Evolutionary conservation across 2,113 vertebrate genomes (phyloP), one percentile per base, ranked within the genome.

Genomic region (Xiphophorus maculatus): DNA sequence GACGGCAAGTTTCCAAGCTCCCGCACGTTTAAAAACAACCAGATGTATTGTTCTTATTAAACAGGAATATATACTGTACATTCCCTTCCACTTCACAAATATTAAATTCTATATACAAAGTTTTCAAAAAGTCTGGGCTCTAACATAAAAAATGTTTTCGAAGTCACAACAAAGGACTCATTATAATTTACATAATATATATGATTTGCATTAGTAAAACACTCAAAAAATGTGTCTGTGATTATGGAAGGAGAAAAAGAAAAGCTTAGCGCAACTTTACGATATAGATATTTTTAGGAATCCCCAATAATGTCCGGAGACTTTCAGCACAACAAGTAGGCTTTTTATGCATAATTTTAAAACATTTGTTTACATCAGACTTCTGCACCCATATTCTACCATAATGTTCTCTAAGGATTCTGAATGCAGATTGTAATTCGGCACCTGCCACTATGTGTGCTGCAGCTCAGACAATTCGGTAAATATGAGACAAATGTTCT

Each of bases 371-470:
- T 13, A 29, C 51, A 58, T 58, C 22, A 25, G 51, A 25, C 51
- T 58, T n/a, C 2, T 51, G 17, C 48, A 51, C 48, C 48, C 48
- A 51, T 25, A 25, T 19, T 51, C 19, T 25, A 19, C 48, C 6
- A 9, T 25, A 51, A 51, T 51, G 48, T 4, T 54, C n/a, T 58
- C 51, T 58, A 2, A 58, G 25, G 51, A 58, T 25, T 25, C 22
- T n/a, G 51, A 22, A 3, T 58, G 25, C 51, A 25, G 51, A 58
- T 29, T 74, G 22, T 79, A 83, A 81, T 81, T 79, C 65, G 64
- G 17, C 15, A 65, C 66, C 69, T 79, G 76, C 76, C 11, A 27
- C 73, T 54, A 71, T 64, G 73, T 3, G 48, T 68, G 32, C 54
- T 19, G 29, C 44, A 64, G 64, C 66, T 71, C 30, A 66, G 71